Base-by-base conservation (phyloP, 1,140 invertebrate genomes). In the Bombus confusus region DNA sequence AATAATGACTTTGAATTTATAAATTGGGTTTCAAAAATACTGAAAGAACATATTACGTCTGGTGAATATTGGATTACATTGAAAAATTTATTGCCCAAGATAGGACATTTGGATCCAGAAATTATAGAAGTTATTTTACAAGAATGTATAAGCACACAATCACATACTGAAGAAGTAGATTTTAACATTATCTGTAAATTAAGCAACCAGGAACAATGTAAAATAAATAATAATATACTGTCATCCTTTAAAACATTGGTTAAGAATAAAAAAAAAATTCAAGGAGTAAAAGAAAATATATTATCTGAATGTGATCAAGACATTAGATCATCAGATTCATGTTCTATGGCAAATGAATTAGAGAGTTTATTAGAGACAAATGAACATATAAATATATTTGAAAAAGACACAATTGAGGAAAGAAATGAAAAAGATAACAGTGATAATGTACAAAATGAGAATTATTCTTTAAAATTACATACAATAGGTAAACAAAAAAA, bases 401-500 rank as follows among this genome's bases (percentile, higher is more conserved):
- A 22, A n/a, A 62, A 5, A 41, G 57, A 59, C 41, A 37, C 0
- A 25, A 1, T 37, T 39, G n/a, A 1, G 52, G 15, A 64, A 43
- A 76, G 18, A 9, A 37, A 68, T n/a, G 0, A 59, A 57, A 34
- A 41, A 57, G 1, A 57, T 8, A 18, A 8, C 64, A 25, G n/a
- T 31, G 43, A 43, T 10, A 37, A 69, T n/a, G 9, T 18, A 39
- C 1, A 83, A 62, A 28, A 64, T 43, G 9, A 15, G 84, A 88
- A 22, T 9, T 25, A 4, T 39, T 34, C 22, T 41, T 84, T 43
- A 37, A 37, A 5, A 15, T 37, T 89, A 13, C 43, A 62, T 47
- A 25, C 18, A 52, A 83, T 87, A 59, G 86, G 86, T 90, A 86
- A 85, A 66, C 31, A 71, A 34, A 80, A 64, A 62, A 62, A 62